Conservation (phyloP, 2,888 invertebrate species). For the Octonoba sinensis region DNA sequence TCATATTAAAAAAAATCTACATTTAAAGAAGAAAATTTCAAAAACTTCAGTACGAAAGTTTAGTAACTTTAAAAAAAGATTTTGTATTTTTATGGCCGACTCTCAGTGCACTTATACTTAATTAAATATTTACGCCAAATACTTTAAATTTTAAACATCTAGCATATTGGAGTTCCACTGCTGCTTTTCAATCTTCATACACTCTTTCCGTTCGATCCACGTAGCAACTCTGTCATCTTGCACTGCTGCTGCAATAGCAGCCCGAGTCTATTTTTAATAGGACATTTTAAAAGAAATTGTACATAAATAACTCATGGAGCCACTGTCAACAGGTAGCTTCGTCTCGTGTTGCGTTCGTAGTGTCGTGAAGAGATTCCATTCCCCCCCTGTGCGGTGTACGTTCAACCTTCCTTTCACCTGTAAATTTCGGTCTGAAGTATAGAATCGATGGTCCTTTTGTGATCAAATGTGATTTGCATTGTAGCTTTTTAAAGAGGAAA, state of each 20-base stretch:
- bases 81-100: no score
- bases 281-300: constrained; percentile 55
- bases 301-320: constrained; percentile 50
- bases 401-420: constrained; percentile 62
- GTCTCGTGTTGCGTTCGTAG: constrained; percentile 60
- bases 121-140: no score
- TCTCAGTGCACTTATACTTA: no score
- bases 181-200: no score
- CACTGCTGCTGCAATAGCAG: constrained; percentile 42
- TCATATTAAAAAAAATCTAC: no score
- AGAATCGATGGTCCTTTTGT: constrained; percentile 55
- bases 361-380: not conserved
- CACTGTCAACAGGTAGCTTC: constrained; percentile 47
- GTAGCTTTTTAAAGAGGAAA: constrained; percentile 64
- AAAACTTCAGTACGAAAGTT: no score
- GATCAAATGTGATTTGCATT: constrained; percentile 63
- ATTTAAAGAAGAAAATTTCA: no score
- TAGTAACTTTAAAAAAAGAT: no score
- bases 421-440: constrained; percentile 45
- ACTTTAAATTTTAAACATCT: no score
- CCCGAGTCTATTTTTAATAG: constrained; percentile 61
- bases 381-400: constrained; percentile 23
- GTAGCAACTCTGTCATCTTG: no score
- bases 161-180: no score
- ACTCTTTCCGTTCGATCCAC: no score